Base-by-base conservation (phyloP, 2,888 invertebrate genomes). In the Harpalus rufipes region DNA sequence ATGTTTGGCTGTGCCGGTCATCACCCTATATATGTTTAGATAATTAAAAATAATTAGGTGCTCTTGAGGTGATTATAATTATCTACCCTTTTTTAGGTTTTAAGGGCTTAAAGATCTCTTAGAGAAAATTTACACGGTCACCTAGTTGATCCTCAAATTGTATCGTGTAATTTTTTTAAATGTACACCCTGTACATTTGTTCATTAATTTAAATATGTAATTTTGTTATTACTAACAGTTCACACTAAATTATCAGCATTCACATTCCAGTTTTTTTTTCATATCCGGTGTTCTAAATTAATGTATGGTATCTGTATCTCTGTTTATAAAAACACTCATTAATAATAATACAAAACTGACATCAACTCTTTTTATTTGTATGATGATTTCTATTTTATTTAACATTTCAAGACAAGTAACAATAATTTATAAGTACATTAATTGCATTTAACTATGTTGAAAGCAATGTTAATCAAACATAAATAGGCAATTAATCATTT, bases 241-340 rank as follows among this genome's bases (percentile, higher is more conserved):
- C 63, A 63, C 25, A 10, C 63, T 63, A 68, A 68, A 68, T 68
- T 68, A 68, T 68, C 68, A 25, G 32, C 68, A 32, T 68, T 32
- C 39, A 68, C 68, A 68, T 68, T 68, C 68, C 68, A 68, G 1
- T 39, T 68, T 68, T 65, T 21, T 68, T 68, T 8, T 72, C 72
- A 51, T 51, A 44, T 74, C 74, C 74, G 44, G 74, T 74, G 74
- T 14, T 74, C 68, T 68, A 68, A 68, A 68, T 63, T 68, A 68
- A 68, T 68, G 68, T 1, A 39, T 68, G 68, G 72, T 72, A 74
- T 74, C 74, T 56, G 41, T 74, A 44, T 51, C 74, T 74, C 7
- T 7, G 39, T 25, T 63, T 25, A 25, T 63, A 63, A 63, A 63
- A 63, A 63, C 25, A 63, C 21, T 68, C 68, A 68, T 68, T 39